A percentile compares a stretch with the other conserved stretches of the same genome.
Evolutionary conservation across 1,140 invertebrate genomes (phyloP).

Genomic region (Zeugodacus cucurbitae): DNA sequence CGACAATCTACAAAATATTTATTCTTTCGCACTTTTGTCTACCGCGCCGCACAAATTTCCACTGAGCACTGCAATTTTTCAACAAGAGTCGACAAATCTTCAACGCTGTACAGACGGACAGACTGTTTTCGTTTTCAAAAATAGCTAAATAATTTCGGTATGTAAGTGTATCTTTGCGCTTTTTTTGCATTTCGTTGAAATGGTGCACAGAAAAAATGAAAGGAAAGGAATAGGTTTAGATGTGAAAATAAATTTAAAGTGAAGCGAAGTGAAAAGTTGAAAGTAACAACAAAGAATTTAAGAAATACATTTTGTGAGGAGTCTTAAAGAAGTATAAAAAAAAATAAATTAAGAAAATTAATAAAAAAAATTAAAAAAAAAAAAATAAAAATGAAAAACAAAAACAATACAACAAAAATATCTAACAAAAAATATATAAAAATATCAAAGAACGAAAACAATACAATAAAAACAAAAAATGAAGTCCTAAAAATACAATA

Average conservation of each 20-base stretch:
- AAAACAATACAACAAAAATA: too few species aligned
- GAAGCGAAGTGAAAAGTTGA: not conserved
- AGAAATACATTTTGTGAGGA: not conserved
- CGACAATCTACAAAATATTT: slow-evolving; percentile 15
- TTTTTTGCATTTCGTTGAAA: slow-evolving; percentile 18
- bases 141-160: not conserved
- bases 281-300: not conserved
- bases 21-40: slow-evolving; percentile 28
- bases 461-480: not conserved
- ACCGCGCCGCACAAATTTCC: slow-evolving; percentile 27
- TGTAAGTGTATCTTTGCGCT: not conserved
- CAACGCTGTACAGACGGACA: not conserved
- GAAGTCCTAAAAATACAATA: not conserved
- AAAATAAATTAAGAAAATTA: not conserved
- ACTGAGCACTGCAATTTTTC: slow-evolving; percentile 38
- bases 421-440: not conserved
- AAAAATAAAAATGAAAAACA: not conserved
- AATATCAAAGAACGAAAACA: not conserved
- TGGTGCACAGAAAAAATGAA: not conserved
- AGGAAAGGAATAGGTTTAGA: not conserved
- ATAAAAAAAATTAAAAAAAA: not conserved
- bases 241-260: not conserved
- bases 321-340: not conserved
- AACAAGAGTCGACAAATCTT: not conserved
- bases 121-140: slow-evolving; percentile 34